Conservation (phyloP, 2,888 invertebrate species). For the Caenorhabditis japonica region DNA sequence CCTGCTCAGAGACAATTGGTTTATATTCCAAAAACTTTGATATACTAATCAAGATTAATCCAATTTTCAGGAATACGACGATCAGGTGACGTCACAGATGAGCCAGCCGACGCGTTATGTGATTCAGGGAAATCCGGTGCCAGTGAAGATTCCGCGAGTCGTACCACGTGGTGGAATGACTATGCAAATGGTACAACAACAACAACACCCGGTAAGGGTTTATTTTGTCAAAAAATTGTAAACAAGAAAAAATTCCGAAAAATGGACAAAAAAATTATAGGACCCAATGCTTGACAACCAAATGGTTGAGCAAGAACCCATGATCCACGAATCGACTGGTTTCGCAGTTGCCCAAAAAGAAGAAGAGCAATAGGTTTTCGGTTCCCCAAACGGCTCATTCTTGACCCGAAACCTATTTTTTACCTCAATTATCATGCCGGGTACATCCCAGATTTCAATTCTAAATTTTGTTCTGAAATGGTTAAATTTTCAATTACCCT, state of each 20-base stretch:
- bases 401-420: neutral
- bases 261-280: neutral
- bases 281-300: constrained; percentile 7
- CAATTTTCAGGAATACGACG: constrained; percentile 26
- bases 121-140: constrained; percentile 7
- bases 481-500: constrained; percentile 7
- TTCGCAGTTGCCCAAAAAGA: constrained; percentile 16
- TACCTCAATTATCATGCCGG: constrained; percentile 3
- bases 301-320: constrained; percentile 1
- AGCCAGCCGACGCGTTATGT: constrained; percentile 15
- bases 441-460: neutral
- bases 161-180: constrained; percentile 46
- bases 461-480: neutral
- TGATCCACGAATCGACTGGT: constrained; percentile 16
- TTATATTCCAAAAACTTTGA: neutral
- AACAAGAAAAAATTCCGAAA: neutral
- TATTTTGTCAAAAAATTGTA: neutral
- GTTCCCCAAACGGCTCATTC: constrained; percentile 39
- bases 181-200: constrained; percentile 52
- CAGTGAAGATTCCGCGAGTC: constrained; percentile 15
- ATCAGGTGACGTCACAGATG: neutral
- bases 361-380: constrained; percentile 16
- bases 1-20: constrained; percentile 16
- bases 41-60: neutral
- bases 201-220: constrained; percentile 20